Evolutionary conservation across 2,797 vertebrate species (phyloP), one percentile per base, ranked within the genome.

Genomic region (Pogoniulus pusillus): DNA sequence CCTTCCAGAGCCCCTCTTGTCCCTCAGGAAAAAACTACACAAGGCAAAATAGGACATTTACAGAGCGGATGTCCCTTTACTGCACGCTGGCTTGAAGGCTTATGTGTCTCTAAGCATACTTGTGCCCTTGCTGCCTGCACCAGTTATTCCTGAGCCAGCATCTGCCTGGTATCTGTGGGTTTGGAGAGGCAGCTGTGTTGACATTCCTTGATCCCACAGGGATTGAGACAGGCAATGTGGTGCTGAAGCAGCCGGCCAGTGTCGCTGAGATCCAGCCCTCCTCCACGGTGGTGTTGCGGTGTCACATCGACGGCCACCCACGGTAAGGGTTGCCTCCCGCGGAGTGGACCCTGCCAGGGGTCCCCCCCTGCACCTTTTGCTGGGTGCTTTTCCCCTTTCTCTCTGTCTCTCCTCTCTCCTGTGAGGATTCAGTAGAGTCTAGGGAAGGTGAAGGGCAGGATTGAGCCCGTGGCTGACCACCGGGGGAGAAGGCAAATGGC

Each of bases 291-390:
- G 98, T 97, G 0, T 96, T 99, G 87, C 98, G 98, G 55, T 99
- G 99, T 94, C 98, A 98, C 89, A 98, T 99, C 26, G 99, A 99
- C 3, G 99, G 99, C 89, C 99, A 99, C 96, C 99, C 99, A 12
- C 98, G 99, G 99, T 99, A 97, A 99, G 98, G 72, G 85, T 76
- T 30, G 41, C 60, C 35, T 43, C 57, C 75, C 2, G 5, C 79
- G 81, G 83, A 89, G 49, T 2, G 30, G 69, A 80, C 59, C 80
- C 60, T 45, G 63, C 53, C 30, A 26, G 17, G 68, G 77, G 77
- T 85, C 65, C 80, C 45, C 39, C 54, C 62, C 51, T 30, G 55
- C 63, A 45, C 74, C 82, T 91, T 82, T 10, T 13, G 10, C 59
- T 60, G 69, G 35, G 49, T 72, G 85, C 82, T 85, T 83, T 80